Percentiles rank a stretch among this genome's conserved stretches.
Evolutionary conservation across 2,888 invertebrate genomes (phyloP).

Genomic region (Drosophila algonquin): DNA sequence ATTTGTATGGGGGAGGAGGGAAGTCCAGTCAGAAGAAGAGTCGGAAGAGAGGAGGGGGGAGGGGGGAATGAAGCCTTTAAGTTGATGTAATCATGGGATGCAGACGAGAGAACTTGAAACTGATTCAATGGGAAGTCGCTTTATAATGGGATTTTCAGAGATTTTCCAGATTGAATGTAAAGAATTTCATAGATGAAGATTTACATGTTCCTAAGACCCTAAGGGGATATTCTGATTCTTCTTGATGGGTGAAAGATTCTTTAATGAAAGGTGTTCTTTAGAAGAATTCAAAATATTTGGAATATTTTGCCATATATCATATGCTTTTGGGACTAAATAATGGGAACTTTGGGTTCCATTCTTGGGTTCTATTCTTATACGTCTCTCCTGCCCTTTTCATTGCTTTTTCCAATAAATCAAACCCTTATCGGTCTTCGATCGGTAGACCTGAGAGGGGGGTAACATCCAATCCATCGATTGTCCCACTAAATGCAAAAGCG

Average conservation of each 20-base stretch:
- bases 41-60: background rate
- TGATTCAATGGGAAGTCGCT: slow-evolving; percentile 13
- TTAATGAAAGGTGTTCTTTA: background rate
- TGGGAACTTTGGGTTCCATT: too few relatives aligned
- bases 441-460: slow-evolving; percentile 4
- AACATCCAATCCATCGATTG: slow-evolving; percentile 18
- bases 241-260: background rate
- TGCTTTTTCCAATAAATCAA: slow-evolving; percentile 21
- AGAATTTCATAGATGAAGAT: background rate
- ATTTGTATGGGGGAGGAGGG: background rate
- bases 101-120: background rate
- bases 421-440: slow-evolving; percentile 31
- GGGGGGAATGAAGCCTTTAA: slow-evolving; percentile 11
- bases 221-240: background rate
- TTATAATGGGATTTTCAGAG: background rate
- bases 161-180: background rate
- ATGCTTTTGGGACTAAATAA: too few relatives aligned
- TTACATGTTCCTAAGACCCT: background rate
- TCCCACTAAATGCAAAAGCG: slow-evolving; percentile 44
- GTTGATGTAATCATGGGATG: background rate
- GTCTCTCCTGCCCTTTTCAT: background rate
- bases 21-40: background rate
- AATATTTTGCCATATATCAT: too few relatives aligned
- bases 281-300: too few relatives aligned
- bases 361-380: too few relatives aligned